Conservation (phyloP, 2,113 vertebrate species). For the Pseudorectes ferrugineus region DNA sequence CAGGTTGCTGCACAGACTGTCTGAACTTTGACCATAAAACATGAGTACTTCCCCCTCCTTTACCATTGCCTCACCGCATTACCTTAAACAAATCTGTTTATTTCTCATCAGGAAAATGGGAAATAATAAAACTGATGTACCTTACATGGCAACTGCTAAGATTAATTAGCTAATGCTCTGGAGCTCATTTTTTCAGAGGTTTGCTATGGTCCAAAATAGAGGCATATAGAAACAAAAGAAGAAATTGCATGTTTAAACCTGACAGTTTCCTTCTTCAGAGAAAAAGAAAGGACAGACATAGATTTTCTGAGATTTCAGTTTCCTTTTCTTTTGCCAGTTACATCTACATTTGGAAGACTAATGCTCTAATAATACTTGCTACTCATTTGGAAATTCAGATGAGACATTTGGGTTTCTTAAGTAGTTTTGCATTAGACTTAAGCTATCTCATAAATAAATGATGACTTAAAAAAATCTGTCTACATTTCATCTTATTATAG, state of each 20-base stretch:
- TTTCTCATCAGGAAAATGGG: neutral
- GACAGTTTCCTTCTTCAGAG: neutral
- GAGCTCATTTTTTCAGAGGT: neutral
- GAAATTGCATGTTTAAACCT: neutral
- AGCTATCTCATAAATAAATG: conserved; percentile 55
- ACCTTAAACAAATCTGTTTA: neutral
- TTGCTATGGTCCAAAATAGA: neutral
- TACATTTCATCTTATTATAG: conserved; percentile 35
- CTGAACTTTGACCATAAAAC: neutral
- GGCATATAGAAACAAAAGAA: neutral
- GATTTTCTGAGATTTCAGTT: neutral
- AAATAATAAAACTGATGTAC: neutral
- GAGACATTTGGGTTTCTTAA: conserved; percentile 53
- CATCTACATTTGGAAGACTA: conserved; percentile 33
- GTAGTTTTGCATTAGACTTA: conserved; percentile 55
- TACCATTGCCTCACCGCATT: neutral
- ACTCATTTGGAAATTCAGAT: conserved; percentile 58
- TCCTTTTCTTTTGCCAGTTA: conserved; percentile 6
- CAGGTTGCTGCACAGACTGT: neutral
- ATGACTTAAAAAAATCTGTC: conserved; percentile 46
- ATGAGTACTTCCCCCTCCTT: neutral
- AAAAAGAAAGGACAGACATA: neutral
- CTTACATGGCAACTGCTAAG: neutral
- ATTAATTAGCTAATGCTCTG: neutral
- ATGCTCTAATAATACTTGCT: conserved; percentile 48